Percentiles rank a stretch among this genome's conserved stretches.
phyloP scores from a whole-genome alignment of 2,888 invertebrate species.

The Agriotes lineatus region DNA sequence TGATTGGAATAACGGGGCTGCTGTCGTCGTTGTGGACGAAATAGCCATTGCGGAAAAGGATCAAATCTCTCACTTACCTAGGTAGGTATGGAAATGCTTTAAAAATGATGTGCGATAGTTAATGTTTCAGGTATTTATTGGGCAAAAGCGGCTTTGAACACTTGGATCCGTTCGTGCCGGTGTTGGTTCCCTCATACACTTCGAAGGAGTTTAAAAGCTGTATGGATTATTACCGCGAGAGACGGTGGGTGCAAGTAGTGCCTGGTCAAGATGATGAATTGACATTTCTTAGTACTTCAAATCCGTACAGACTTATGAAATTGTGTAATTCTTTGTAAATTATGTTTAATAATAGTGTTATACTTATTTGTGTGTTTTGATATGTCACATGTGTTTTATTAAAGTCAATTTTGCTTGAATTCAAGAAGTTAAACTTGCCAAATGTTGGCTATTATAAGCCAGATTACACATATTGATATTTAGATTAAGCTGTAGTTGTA shows the following conservation, averaged over 20 bases:
- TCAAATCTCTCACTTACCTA: constrained; percentile 78
- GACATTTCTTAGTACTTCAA: constrained; percentile 77
- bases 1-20: constrained; percentile 88
- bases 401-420: no score
- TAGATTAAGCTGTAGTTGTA: no score
- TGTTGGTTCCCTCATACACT: constrained; percentile 80
- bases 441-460: no score
- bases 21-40: constrained; percentile 81
- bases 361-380: neutral
- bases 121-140: constrained; percentile 73
- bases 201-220: constrained; percentile 84
- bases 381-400: no score
- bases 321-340: constrained; percentile 75
- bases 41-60: constrained; percentile 74
- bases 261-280: constrained; percentile 79
- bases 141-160: constrained; percentile 89
- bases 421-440: no score
- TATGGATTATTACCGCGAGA: constrained; percentile 89
- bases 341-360: neutral
- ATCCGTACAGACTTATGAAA: constrained; percentile 80
- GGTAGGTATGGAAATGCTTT: constrained; percentile 54
- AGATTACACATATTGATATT: no score
- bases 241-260: constrained; percentile 81
- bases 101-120: neutral
- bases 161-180: constrained; percentile 94